phyloP scores from a whole-genome alignment of 2,888 invertebrate species.

The Trichopoda pennipes region DNA sequence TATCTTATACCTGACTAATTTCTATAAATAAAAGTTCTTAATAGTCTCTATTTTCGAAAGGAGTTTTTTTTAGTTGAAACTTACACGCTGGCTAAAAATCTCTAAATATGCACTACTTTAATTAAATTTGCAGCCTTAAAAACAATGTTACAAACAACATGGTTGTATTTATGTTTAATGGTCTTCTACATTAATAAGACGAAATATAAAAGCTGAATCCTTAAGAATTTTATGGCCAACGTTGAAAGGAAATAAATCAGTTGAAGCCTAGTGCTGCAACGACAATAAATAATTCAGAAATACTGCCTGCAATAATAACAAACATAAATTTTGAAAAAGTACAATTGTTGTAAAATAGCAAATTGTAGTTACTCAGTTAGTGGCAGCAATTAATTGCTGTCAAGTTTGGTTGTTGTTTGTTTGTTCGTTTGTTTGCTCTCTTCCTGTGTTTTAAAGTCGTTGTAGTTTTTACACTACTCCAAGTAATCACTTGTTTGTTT shows the following conservation, averaged over 20 bases:
- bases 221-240: too few species aligned
- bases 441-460: not conserved
- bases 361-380: slow-evolving; percentile 21
- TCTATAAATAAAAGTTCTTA: too few species aligned
- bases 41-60: too few species aligned
- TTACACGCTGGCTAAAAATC: too few species aligned
- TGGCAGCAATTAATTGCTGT: slow-evolving; percentile 63
- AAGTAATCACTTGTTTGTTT: not conserved
- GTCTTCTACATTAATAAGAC: too few species aligned
- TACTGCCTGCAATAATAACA: not conserved
- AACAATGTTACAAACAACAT: too few species aligned
- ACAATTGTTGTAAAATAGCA: slow-evolving; percentile 18
- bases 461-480: not conserved
- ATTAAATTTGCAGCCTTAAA: too few species aligned
- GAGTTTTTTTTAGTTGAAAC: too few species aligned
- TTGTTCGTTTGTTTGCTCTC: not conserved
- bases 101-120: too few species aligned
- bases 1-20: too few species aligned
- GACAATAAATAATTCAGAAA: slow-evolving; percentile 38
- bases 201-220: too few species aligned
- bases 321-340: not conserved
- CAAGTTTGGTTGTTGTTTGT: slow-evolving; percentile 14
- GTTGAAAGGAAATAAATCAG: not conserved
- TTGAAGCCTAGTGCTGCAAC: slow-evolving; percentile 14
- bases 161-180: too few species aligned